Base-by-base conservation (phyloP, 2,797 vertebrate genomes). In the Ceyx erithaca region DNA sequence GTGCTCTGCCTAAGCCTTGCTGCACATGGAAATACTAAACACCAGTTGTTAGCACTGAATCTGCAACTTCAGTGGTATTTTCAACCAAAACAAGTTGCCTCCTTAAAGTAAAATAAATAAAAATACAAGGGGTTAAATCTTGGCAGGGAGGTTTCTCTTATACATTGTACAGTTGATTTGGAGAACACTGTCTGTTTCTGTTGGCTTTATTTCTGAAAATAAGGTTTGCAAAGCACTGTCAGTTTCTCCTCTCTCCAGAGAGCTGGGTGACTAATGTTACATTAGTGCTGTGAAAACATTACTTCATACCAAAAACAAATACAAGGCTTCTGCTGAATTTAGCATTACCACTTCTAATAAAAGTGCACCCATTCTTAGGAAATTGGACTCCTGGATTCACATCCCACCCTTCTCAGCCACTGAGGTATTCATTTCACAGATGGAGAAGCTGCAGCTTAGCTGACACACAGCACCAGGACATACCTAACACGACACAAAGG, bases 181-280 rank as follows among this genome's bases (percentile, higher is more conserved):
- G 41, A 78, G 55, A 71, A 28, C 37, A 14, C 33, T 4, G 54
- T 30, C 1, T 40, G 48, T 81, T 94, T 78, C 80, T 71, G 9
- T 41, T 87, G 87, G 91, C 79, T 94, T 85, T 48, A 25, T 62
- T 83, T 85, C 87, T 83, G 73, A 92, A 89, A 84, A 76, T 37
- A 43, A 69, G 59, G 61, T 87, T 68, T 96, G 85, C 23, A 70
- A 55, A 82, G 90, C 78, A 67, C 85, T 66, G 85, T 83, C 67
- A 77, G 78, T 33, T 58, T 79, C 82, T 86, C 37, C 73, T 69
- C 95, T 62, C 88, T 80, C 30, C 72, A 57, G 73, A 79, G 64
- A 71, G 81, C 83, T 90, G 86, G 69, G 49, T 6, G 84, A 67
- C 75, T 78, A 80, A 9, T 35, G 22, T 28, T 49, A 85, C 35